Percentiles rank a stretch among this genome's conserved stretches.
Evolutionary conservation across 2,888 invertebrate species (phyloP).

Genomic region (Heliconius charithonia): DNA sequence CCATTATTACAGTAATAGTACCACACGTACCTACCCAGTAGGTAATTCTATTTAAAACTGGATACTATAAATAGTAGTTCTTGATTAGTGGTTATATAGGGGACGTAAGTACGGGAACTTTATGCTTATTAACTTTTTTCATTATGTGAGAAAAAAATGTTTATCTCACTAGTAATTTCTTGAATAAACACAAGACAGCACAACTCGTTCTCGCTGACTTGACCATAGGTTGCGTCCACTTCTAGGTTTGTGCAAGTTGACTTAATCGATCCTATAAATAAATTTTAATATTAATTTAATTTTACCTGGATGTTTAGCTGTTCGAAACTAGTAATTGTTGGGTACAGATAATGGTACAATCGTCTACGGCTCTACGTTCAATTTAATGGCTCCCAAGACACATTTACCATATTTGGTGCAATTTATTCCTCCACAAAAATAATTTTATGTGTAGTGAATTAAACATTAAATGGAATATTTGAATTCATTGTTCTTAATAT

Average conservation of each 20-base stretch:
- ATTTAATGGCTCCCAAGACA: no score
- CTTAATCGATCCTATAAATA: constrained; percentile 16
- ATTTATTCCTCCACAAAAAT: no score
- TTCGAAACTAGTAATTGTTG: neutral
- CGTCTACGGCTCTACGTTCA: no score
- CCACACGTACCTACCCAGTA: neutral
- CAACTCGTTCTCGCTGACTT: constrained; percentile 43
- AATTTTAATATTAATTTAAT: constrained; percentile 3
- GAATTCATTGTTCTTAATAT: no score
- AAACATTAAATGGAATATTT: no score
- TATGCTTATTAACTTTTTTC: constrained; percentile 34
- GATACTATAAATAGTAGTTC: constrained; percentile 18
- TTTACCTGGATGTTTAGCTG: neutral
- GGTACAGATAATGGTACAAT: neutral
- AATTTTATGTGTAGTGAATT: no score
- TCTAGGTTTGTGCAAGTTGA: constrained; percentile 26
- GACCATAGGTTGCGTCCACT: constrained; percentile 40
- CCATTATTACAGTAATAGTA: constrained; percentile 1
- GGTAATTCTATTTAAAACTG: constrained; percentile 17
- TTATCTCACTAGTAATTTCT: constrained; percentile 38
- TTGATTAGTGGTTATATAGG: constrained; percentile 26
- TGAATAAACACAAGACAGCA: constrained; percentile 41
- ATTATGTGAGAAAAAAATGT: constrained; percentile 33
- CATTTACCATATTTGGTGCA: no score
- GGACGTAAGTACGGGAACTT: constrained; percentile 22